These are phyloP conservation scores for Leptobrachium ailaonicum DNA, from an alignment of 2,113 vertebrate genomes.

Conservation along the genomic window DNA sequence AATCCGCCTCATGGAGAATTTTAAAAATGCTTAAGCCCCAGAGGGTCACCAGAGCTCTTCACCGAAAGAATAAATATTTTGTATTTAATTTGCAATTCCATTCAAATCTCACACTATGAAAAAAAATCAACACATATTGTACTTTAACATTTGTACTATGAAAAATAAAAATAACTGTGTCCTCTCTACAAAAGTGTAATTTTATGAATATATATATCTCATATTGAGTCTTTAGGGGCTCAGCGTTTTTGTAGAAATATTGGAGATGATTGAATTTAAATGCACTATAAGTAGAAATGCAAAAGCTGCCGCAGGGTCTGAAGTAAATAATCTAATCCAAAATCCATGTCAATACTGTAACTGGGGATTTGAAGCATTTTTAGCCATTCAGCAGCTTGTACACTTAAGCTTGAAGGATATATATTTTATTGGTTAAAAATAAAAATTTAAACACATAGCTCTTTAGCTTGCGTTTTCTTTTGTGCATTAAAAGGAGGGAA, in stretches of 20 bases:
- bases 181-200: neutral
- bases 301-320: neutral
- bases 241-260: neutral
- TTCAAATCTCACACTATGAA: neutral
- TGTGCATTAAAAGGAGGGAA: too few species aligned
- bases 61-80: too few species aligned
- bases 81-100: too few species aligned
- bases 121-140: neutral
- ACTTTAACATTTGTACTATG: neutral
- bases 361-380: constrained; percentile 2
- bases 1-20: too few species aligned
- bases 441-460: too few species aligned
- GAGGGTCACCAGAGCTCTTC: too few species aligned
- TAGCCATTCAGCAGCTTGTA: neutral
- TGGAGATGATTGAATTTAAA: constrained; percentile 6
- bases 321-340: constrained; percentile 7
- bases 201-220: neutral
- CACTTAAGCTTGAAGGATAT: neutral
- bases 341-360: neutral
- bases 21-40: too few species aligned
- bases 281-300: constrained; percentile 4
- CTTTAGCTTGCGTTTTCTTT: too few species aligned
- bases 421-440: neutral
- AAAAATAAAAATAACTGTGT: neutral
- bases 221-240: constrained; percentile 2